Conservation (phyloP, 2,888 invertebrate genomes). For the Trileptium ribeirensis region DNA sequence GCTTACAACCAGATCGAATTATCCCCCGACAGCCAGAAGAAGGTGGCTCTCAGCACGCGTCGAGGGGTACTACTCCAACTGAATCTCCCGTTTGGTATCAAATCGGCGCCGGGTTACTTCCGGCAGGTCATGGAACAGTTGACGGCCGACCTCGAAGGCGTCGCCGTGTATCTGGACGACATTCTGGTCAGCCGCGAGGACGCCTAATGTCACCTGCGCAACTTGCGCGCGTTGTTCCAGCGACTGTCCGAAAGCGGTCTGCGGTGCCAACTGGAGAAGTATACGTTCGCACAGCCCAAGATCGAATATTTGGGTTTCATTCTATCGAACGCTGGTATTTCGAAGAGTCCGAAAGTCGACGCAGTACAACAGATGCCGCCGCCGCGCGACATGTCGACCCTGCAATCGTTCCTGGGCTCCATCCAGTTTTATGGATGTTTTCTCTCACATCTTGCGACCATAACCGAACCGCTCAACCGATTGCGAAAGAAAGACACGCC, state of each 20-base stretch:
- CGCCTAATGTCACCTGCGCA: too few species aligned
- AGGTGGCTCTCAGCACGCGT: constrained; percentile 24
- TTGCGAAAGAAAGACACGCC: neutral
- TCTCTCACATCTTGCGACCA: neutral
- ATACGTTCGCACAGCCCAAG: neutral
- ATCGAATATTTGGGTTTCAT: neutral
- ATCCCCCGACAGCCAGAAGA: neutral
- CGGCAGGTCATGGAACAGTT: neutral
- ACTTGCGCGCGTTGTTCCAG: too few species aligned
- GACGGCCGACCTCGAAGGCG: too few species aligned
- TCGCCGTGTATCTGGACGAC: neutral
- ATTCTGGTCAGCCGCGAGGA: neutral
- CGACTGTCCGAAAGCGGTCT: too few species aligned
- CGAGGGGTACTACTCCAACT: constrained; percentile 24
- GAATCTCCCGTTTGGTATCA: constrained; percentile 24
- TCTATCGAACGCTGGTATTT: neutral
- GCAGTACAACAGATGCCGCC: neutral
- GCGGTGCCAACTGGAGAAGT: neutral
- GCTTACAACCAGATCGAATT: constrained; percentile 6
- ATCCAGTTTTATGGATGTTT: neutral
- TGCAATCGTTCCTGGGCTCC: neutral
- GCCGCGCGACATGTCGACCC: neutral
- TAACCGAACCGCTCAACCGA: neutral
- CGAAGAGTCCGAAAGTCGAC: neutral
- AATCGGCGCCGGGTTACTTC: constrained; percentile 20